Base-by-base conservation (phyloP, 1,140 invertebrate genomes). In the Schlechtendalia chinensis region DNA sequence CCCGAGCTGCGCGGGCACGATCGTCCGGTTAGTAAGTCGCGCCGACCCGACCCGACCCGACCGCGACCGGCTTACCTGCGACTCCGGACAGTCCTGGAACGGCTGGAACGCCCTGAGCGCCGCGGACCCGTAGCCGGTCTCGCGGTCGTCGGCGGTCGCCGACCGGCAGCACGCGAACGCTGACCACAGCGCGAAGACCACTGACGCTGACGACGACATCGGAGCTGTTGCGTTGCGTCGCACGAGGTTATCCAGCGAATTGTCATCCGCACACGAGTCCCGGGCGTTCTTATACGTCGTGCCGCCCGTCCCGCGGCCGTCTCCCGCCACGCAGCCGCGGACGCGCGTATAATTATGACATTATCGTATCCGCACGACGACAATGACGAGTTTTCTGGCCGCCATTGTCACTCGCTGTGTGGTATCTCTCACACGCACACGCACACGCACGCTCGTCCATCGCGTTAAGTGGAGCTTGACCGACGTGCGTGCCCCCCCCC, bases 31-130 rank as follows among this genome's bases (percentile, higher is more conserved):
- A 59, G 3, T 2, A 27, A 29, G 17, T 6, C 24, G 1, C 24
- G 16, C 27, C 27, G 22, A 16, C 10, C n/a, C 56, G 12, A 24
- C 22, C 16, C 22, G 56, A 5, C n/a, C 1, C 11, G 50, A 14
- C 3, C 3, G 14, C 22, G 4, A 5, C 1, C 54, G 56, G n/a
- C 32, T 77, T 61, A 77, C 74, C 58, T 77, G 74, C 8, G 56
- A 5, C 58, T 77, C 61, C 8, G 74, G 47, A 86, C 93, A 94
- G 82, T 93, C 91, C 84, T 91, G 92, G 85, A 93, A 93, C 81
- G 91, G 86, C 84, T 89, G 88, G 82, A 89, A 89, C 67, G 89
- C 85, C 81, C n/a, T n/a, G n/a, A n/a, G n/a, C 90, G 16, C 87
- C 86, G 45, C n/a, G 89, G 85, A 3, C 83, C 83, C 84, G 61